A percentile compares a stretch with the other conserved stretches of the same genome.
Evolutionary conservation across 2,797 vertebrate species (phyloP).

Genomic region (Centropyge bicolor): DNA sequence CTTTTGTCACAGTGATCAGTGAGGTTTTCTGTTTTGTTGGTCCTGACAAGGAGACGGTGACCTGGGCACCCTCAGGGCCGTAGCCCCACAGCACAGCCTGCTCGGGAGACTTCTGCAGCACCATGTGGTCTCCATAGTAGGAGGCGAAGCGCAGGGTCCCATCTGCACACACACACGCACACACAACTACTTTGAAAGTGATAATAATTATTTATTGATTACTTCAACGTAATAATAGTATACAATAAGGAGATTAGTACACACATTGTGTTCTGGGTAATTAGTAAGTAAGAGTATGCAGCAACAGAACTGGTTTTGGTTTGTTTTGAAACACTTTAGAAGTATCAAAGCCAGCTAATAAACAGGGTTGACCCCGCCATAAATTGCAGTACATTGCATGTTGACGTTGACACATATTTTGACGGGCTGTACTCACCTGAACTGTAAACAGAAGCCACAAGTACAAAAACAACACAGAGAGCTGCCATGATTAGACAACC

Average conservation of each 20-base stretch:
- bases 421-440: conserved; percentile 39
- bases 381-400: not conserved
- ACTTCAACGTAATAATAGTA: too few relatives aligned
- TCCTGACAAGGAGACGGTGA: conserved; percentile 78
- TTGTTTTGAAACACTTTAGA: not conserved
- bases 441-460: conserved; percentile 2
- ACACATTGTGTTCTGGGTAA: too few relatives aligned
- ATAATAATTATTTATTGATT: too few relatives aligned
- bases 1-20: conserved; percentile 57
- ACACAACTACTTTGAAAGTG: not conserved
- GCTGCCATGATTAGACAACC: conserved; percentile 19
- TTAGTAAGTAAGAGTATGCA: too few relatives aligned
- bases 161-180: conserved; percentile 35
- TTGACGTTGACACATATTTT: not conserved
- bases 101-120: conserved; percentile 90
- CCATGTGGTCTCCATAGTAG: conserved; percentile 91
- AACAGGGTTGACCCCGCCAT: too few relatives aligned
- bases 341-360: not conserved
- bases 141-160: conserved; percentile 86
- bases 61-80: conserved; percentile 68
- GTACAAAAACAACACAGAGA: conserved; percentile 9
- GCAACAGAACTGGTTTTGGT: not conserved
- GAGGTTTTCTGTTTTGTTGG: conserved; percentile 53
- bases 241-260: too few relatives aligned
- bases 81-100: conserved; percentile 91